A percentile compares a stretch with the other conserved stretches of the same genome.
Conservation (phyloP, 2,888 invertebrate genomes). For the Sphecodes monilicornis region DNA sequence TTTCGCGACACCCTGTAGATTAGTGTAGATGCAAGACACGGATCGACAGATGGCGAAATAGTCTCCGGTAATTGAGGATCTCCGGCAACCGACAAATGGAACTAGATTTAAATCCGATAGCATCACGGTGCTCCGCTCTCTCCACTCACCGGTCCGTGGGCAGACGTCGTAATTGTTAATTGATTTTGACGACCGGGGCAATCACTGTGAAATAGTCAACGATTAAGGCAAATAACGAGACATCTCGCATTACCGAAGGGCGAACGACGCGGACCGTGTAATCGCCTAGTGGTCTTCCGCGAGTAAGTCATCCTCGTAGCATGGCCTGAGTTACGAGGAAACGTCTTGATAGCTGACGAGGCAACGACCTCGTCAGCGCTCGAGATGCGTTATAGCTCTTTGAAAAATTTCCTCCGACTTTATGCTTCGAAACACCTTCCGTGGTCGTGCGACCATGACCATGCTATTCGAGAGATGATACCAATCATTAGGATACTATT, state of each 20-base stretch:
- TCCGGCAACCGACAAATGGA: background rate
- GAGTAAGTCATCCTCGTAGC: conserved; percentile 22
- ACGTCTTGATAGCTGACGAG: conserved; percentile 1
- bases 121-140: background rate
- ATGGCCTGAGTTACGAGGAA: background rate
- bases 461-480: background rate
- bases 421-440: background rate
- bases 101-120: conserved; percentile 1
- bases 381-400: background rate
- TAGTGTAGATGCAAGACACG: background rate
- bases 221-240: conserved; percentile 19
- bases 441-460: background rate
- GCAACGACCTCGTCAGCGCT: background rate
- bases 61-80: background rate
- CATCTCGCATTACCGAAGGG: background rate
- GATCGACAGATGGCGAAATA: background rate
- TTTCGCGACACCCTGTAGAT: background rate
- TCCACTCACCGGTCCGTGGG: conserved; percentile 9
- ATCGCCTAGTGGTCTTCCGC: background rate
- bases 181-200: conserved; percentile 23
- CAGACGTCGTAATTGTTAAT: conserved; percentile 40
- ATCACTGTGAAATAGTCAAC: conserved; percentile 17
- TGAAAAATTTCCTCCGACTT: background rate
- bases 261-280: background rate
- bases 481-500: background rate